A percentile compares a stretch with the other conserved stretches of the same genome.
phyloP scores from a whole-genome alignment of 2,888 invertebrate species.

The Trissolcus japonicus region DNA sequence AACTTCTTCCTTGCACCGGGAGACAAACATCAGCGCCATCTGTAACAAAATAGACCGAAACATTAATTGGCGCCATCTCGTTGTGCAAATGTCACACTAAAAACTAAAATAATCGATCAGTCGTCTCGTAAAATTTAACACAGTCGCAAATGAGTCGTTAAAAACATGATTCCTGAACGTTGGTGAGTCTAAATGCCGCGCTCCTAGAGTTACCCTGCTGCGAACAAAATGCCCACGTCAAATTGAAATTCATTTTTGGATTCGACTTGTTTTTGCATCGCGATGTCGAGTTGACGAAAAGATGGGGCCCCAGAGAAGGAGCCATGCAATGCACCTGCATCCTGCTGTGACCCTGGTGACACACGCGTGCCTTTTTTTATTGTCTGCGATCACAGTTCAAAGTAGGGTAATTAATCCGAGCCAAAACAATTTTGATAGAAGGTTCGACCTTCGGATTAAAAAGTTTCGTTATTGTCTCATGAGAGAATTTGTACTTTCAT shows the following conservation, averaged over 20 bases:
- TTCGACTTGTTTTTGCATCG: conserved; percentile 12
- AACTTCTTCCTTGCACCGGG: conserved; percentile 17
- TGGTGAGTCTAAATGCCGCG: conserved; percentile 17
- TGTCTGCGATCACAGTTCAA: conserved; percentile 19
- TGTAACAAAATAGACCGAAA: conserved; percentile 63
- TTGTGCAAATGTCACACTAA: too few relatives aligned
- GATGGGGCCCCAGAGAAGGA: conserved; percentile 11
- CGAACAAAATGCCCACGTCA: conserved; percentile 32
- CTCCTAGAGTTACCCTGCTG: conserved; percentile 61
- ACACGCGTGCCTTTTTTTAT: conserved; percentile 14
- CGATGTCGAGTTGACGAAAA: conserved; percentile 45
- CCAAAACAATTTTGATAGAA: too few relatives aligned
- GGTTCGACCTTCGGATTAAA: conserved; percentile 19
- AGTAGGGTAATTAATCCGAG: conserved; percentile 9
- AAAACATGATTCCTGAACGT: conserved; percentile 67
- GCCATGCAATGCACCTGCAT: conserved; percentile 9
- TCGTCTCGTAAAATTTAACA: conserved; percentile 64
- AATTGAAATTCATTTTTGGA: conserved; percentile 6
- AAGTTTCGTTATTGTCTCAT: background rate
- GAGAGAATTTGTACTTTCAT: background rate
- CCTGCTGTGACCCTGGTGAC: conserved; percentile 42
- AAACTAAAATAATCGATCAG: conserved; percentile 70
- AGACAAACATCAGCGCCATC: conserved; percentile 51
- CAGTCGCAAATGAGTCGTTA: conserved; percentile 72
- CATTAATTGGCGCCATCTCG: too few relatives aligned